Conservation (phyloP, 1,140 invertebrate species). For the Drosophila setifemur region DNA sequence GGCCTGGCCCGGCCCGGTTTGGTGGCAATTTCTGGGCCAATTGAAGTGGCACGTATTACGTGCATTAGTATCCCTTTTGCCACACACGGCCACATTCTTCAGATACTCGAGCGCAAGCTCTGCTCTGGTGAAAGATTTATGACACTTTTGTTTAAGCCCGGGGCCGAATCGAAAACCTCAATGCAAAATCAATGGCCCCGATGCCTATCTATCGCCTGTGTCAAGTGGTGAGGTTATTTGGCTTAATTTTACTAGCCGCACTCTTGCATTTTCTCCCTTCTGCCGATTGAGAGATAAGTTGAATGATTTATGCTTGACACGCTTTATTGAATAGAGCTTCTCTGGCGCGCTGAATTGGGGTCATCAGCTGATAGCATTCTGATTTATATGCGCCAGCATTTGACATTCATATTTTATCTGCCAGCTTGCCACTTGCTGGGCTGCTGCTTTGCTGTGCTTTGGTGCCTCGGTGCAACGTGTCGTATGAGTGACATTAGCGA, state of each 20-base stretch:
- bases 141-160: constrained; percentile 72
- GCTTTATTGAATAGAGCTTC: constrained; percentile 74
- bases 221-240: constrained; percentile 60
- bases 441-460: constrained; percentile 3
- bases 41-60: constrained; percentile 76
- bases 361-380: constrained; percentile 76
- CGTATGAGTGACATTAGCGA: constrained; percentile 77
- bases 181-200: constrained; percentile 70
- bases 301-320: constrained; percentile 78
- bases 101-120: constrained; percentile 50
- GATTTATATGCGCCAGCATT: constrained; percentile 70
- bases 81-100: constrained; percentile 23
- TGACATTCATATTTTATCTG: constrained; percentile 77
- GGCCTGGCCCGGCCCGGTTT: background rate
- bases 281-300: constrained; percentile 65
- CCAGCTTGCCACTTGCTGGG: constrained; percentile 28
- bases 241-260: constrained; percentile 56
- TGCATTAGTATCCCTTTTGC: constrained; percentile 57
- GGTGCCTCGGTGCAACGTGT: constrained; percentile 59
- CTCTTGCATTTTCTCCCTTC: constrained; percentile 2
- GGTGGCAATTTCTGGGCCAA: constrained; percentile 47
- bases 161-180: constrained; percentile 49
- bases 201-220: constrained; percentile 42
- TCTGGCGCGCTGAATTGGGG: constrained; percentile 49
- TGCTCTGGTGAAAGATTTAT: constrained; percentile 65